Base-by-base conservation (phyloP, 2,888 invertebrate genomes). In the Agonopterix subpropinquella region DNA sequence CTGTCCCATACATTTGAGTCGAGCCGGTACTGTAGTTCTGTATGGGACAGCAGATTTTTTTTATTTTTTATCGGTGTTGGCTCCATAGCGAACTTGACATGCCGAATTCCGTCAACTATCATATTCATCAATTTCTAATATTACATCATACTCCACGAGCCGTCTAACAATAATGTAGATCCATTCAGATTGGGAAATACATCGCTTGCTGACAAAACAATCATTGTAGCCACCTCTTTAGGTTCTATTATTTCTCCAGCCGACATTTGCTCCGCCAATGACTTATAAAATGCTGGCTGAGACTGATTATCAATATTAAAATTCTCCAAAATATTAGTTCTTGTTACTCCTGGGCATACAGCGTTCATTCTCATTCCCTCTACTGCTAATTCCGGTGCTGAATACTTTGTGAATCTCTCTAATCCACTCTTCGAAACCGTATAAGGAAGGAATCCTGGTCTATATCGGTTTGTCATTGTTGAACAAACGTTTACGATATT, bases 361-460 rank as follows among this genome's bases (percentile, higher is more conserved):
- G 64, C 65, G 47, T 77, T 78, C 3, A 78, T 70, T 47, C 77
- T 65, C 0, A 78, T 69, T 10, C 77, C 77, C 45, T 70, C 65
- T 1, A 61, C 39, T 2, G 60, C 59, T 1, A 75, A 41, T 41
- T 77, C 77, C 0, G 65, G 58, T 0, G 75, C 75, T 0, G 73
- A 75, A 47, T 70, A 64, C 47, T 58, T 67, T 0, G 71, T 62
- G 42, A 78, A 69, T 28, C 59, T 57, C 36, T 73, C 66, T 8
- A 78, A 43, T 2, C 75, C 74, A 0, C 66, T 53, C 48, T 77
- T 77, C 0, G 74, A 63, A 8, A 75, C 54, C 0, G 64, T 64
- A 36, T 66, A 75, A 0, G 71, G 66, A 2, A 76, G 43, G 35
- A 73, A 58, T 0, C 73, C 75, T 0, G 69, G 67, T 8, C 62